These are phyloP conservation scores for Cyprinodon variegatus DNA, from an alignment of 2,113 vertebrate species.

Conservation along the genomic window DNA sequence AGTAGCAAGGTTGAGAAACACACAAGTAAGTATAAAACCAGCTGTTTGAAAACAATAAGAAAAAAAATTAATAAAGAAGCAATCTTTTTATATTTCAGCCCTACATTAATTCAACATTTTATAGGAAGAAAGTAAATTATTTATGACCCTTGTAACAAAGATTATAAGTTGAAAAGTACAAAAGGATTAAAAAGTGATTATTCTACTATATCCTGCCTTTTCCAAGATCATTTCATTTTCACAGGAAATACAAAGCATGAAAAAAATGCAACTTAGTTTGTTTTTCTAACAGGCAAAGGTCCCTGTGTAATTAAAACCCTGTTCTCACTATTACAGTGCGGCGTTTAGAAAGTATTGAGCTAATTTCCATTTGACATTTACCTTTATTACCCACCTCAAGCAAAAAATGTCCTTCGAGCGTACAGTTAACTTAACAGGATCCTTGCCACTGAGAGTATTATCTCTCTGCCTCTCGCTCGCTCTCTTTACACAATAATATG, in stretches of 20 bases:
- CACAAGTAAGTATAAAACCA: neutral
- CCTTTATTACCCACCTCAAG: constrained; percentile 16
- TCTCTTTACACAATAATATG: neutral
- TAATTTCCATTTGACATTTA: constrained; percentile 42
- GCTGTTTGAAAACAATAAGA: neutral
- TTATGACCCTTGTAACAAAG: neutral
- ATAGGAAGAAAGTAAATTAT: neutral
- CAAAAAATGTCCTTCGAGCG: constrained; percentile 20
- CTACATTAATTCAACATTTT: neutral
- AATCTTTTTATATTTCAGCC: neutral
- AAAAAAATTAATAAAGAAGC: neutral
- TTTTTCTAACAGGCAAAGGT: constrained; percentile 10
- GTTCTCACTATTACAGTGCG: constrained; percentile 10
- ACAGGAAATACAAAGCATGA: neutral
- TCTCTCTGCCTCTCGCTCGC: neutral
- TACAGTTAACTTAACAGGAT: neutral
- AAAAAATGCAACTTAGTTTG: constrained; percentile 1
- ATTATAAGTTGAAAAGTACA: neutral
- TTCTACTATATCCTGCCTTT: neutral
- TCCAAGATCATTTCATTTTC: neutral
- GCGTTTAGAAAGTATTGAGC: constrained; percentile 14
- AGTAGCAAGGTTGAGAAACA: neutral
- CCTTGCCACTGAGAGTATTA: neutral
- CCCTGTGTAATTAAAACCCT: constrained; percentile 27
- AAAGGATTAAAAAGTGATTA: neutral